Percentiles rank a stretch among this genome's conserved stretches.
Evolutionary conservation across 2,888 invertebrate species (phyloP).

Genomic region (Rhagium mordax): DNA sequence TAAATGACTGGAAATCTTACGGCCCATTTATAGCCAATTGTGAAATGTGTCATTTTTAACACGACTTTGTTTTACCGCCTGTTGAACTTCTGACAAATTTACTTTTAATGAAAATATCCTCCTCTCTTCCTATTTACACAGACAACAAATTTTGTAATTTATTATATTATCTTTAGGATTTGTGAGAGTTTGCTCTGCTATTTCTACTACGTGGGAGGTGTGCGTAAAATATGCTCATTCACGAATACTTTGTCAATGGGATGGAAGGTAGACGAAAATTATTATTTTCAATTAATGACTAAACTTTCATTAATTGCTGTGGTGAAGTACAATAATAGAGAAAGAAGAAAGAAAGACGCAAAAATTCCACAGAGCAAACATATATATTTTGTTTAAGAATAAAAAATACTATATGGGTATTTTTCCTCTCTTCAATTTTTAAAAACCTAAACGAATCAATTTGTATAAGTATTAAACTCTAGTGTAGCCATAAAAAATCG

Average conservation of each 20-base stretch:
- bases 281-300: too few species aligned
- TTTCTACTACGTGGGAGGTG: not conserved
- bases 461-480: too few species aligned
- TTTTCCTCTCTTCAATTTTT: too few species aligned
- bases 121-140: slow-evolving; percentile 41
- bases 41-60: slow-evolving; percentile 50
- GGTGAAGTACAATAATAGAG: too few species aligned
- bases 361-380: too few species aligned
- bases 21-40: slow-evolving; percentile 46
- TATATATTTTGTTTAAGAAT: too few species aligned
- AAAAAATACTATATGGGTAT: too few species aligned
- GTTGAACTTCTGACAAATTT: slow-evolving; percentile 49
- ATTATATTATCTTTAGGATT: slow-evolving; percentile 40
- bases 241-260: not conserved
- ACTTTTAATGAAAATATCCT: slow-evolving; percentile 45
- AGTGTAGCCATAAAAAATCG: too few species aligned
- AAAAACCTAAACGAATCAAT: too few species aligned
- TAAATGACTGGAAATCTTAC: slow-evolving; percentile 41
- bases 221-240: not conserved
- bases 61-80: slow-evolving; percentile 48
- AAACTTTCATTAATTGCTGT: too few species aligned
- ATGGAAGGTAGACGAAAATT: too few species aligned
- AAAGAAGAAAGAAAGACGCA: too few species aligned
- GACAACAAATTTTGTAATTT: slow-evolving; percentile 40
- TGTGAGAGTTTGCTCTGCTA: slow-evolving; percentile 14